Base-by-base conservation (phyloP, 2,797 vertebrate genomes). In the Botia kubotai region DNA sequence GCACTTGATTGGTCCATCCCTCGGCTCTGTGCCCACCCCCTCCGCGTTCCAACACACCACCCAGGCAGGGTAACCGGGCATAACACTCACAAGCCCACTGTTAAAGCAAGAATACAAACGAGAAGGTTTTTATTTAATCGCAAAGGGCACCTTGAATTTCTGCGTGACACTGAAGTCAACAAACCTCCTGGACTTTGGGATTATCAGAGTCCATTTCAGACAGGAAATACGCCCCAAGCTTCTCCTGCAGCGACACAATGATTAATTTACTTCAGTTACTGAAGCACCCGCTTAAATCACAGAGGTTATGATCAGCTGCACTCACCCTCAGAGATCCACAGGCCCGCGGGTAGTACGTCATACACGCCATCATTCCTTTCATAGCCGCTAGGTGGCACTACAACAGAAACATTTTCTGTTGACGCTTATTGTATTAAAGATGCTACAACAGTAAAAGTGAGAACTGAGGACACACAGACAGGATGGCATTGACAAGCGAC, bases 31-130 rank as follows among this genome's bases (percentile, higher is more conserved):
- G 90, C 0, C 87, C 88, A 0, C 90, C 91, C 10, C 91, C 85
- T 1, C 92, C 95, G 87, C 96, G 91, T 19, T 96, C 95, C 81
- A 96, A 90, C 33, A 96, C 93, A 0, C 95, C 94, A 0, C 97
- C 96, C 26, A 98, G 86, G 0, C 94, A 95, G 10, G 96, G 95
- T 75, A 98, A 88, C 3, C 88, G 90, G 0, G 93, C 94, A 0
- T 96, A 98, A 89, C 97, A 97, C 74, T 94, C 92, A 29, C 96
- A 97, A 8, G 96, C 96, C 92, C 95, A 73, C 97, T 98, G 80
- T 8, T 50, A 48, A 19, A 82, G 52, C 23, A 33, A n/a, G 12
- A 11, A 53, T 43, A 76, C 33, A 62, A 23, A 21, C 21, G 70
- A 62, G 5, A 77, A 17, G 0, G 0, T 46, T 63, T 2, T 26